Base-by-base conservation (phyloP, 2,888 invertebrate genomes). In the Pimpla rufipes region DNA sequence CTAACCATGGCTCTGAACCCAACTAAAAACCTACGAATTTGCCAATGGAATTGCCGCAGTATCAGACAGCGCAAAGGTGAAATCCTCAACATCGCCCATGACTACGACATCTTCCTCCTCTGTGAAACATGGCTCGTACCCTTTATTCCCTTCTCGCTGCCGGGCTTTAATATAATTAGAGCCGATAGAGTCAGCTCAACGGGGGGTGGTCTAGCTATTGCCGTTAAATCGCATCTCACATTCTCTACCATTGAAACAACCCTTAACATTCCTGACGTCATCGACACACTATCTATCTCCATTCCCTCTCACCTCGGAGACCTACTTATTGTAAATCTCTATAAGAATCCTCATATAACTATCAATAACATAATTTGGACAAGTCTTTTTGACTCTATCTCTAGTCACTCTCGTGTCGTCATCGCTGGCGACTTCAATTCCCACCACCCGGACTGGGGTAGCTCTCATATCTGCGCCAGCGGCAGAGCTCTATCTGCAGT, bases 31-130 rank as follows among this genome's bases (percentile, higher is more conserved):
- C 3, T 42, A 11, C 10, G 11, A 42, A 42, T 42, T 10, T 42
- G 42, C 42, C 78, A 82, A 23, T 79, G 83, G 76, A 80, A 74
- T 23, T 68, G 78, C 50, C 18, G n/a, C 0, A 73, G 73, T 13
- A 71, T 71, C 13, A 35, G 18, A 13, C 29, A 67, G 5, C 47
- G 74, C 6, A 40, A 18, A 35, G 35, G 37, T 1, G 52, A 59
- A 2, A 18, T 85, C 5, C 47, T 35, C 2, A 7, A 47, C 1
- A 45, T 84, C n/a, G n/a, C n/a, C n/a, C n/a, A n/a, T n/a, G n/a
- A n/a, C n/a, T n/a, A n/a, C n/a, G n/a, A n/a, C n/a, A 8, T 78
- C 2, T 59, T 78, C 35, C 37, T 78, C 0, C 40, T 70, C 3
- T 23, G 47, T 0, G 78, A 78, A 59, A 70, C 68, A 23, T 78